A percentile compares a stretch with the other conserved stretches of the same genome.
phyloP scores from a whole-genome alignment of 1,140 invertebrate species.

The Bombyx mori region DNA sequence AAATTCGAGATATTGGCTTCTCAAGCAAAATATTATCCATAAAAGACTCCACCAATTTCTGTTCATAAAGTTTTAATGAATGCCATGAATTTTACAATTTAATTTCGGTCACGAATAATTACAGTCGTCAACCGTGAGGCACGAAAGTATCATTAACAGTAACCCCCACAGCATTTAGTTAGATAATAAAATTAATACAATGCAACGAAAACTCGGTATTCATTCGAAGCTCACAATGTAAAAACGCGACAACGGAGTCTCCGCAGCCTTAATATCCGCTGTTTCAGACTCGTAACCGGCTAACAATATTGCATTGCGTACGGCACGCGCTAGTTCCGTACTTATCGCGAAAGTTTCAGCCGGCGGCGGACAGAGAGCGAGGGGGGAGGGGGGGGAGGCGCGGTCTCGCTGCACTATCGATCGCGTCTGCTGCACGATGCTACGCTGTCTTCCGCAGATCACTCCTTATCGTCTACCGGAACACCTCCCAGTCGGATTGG shows the following conservation, averaged over 20 bases:
- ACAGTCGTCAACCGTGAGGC: too few species aligned
- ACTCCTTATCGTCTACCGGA: conserved; percentile 63
- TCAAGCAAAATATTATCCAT: too few species aligned
- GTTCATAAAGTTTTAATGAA: too few species aligned
- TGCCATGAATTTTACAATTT: too few species aligned
- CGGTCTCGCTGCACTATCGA: conserved; percentile 58
- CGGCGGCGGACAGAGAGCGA: conserved; percentile 26
- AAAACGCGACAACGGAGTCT: conserved; percentile 48
- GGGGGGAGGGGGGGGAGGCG: conserved; percentile 17
- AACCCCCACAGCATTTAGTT: not conserved
- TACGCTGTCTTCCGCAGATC: conserved; percentile 67
- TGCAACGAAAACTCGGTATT: conserved; percentile 39
- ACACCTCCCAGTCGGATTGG: conserved; percentile 33
- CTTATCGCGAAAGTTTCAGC: conserved; percentile 69
- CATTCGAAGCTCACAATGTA: conserved; percentile 54
- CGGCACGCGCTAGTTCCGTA: conserved; percentile 65
- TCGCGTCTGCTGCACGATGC: conserved; percentile 63
- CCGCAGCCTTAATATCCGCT: conserved; percentile 65
- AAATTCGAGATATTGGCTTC: too few species aligned
- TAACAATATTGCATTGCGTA: conserved; percentile 71
- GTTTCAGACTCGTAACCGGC: conserved; percentile 66
- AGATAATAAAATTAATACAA: conserved; percentile 27
- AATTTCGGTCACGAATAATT: too few species aligned
- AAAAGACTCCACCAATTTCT: too few species aligned
- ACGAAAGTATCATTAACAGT: not conserved